phyloP scores from a whole-genome alignment of 2,113 vertebrate genomes.

The Theristicus caerulescens region DNA sequence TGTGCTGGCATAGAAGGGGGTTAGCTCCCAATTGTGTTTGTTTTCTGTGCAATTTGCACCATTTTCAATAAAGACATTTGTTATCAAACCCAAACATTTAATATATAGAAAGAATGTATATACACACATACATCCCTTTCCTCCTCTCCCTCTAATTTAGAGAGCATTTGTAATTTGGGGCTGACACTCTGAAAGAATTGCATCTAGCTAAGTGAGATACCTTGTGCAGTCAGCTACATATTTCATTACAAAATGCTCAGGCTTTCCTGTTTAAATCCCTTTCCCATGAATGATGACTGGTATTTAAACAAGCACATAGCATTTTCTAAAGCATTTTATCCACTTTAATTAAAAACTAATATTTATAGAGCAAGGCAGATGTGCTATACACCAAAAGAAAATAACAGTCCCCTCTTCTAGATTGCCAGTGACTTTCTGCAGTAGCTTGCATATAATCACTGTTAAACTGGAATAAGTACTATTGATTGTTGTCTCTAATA shows the following conservation, averaged over 20 bases:
- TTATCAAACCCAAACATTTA: neutral
- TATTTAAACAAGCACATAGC: neutral
- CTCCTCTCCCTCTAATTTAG: neutral
- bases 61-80: neutral
- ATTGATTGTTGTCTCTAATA: slow-evolving; percentile 1
- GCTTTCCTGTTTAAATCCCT: neutral
- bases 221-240: neutral
- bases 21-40: neutral
- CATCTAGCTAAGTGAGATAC: neutral
- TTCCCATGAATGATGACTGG: neutral
- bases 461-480: slow-evolving; percentile 19
- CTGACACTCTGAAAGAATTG: neutral
- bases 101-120: too few species aligned
- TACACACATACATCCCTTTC: neutral
- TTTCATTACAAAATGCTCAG: neutral
- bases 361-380: neutral
- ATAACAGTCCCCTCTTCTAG: neutral
- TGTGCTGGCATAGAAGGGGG: neutral
- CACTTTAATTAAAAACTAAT: slow-evolving; percentile 13
- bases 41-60: neutral
- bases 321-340: neutral
- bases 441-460: neutral
- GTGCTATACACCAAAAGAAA: neutral
- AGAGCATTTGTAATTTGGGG: rapidly evolving
- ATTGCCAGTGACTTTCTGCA: neutral